Evolutionary conservation across 1,140 invertebrate species (phyloP), one percentile per base, ranked within the genome.

Genomic region (Drosophila sulfurigaster): DNA sequence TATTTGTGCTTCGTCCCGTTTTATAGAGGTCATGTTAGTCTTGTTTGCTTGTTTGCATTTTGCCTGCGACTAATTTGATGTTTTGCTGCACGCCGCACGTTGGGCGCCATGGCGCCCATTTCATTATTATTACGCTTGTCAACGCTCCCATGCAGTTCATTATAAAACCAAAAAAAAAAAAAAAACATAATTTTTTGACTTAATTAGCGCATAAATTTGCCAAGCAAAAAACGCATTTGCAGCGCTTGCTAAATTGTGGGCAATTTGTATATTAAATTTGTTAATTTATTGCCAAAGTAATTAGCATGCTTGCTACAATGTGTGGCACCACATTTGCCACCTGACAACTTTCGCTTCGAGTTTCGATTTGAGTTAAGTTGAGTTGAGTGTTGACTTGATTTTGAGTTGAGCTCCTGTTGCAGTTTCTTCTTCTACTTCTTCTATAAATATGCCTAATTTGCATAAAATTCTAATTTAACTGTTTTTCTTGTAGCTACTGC

Each of bases 381-480:
- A 32, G 30, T 32, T 30, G 16, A 5, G 5, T 32, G 30, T 38
- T 38, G 35, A 38, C 7, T 38, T 38, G 8, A 2, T 8, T 7
- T 38, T 38, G 35, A 6, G 15, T 10, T 59, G 16, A n/a, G 8
- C 35, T 71, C 30, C 48, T 30, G 58, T 60, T 78, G 75, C 79
- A 77, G 25, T 80, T 82, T 67, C 51, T 63, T 78, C 70, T 78
- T 70, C 71, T 74, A 10, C 78, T 79, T 67, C 51, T 63, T 78
- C 70, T 83, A 83, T 74, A 88, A 87, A 89, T 88, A 78, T 54
- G 63, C 58, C 77, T 83, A 66, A 88, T 88, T 88, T 88, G 86
- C 85, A 88, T 88, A 88, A 89, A 88, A 89, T 88, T 89, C 85
- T 79, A 88, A 88, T 88, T 88, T 89, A 88, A 83, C 66, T 76